Conservation (phyloP, 2,888 invertebrate species). For the Acleris literana region DNA sequence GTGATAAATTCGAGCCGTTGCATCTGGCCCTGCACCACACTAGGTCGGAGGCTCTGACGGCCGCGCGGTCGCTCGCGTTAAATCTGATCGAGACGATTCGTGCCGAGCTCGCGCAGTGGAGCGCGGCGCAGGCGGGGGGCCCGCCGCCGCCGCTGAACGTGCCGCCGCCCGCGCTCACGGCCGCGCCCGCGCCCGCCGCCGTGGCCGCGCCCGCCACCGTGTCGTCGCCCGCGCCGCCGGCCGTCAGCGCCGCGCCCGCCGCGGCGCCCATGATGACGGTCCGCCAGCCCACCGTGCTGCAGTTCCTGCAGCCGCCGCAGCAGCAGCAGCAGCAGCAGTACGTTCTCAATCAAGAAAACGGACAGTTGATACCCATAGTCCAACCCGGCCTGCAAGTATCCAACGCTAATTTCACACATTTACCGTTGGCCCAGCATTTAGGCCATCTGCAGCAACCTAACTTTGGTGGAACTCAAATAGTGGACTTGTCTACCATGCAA, state of each 20-base stretch:
- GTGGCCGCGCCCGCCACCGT: slow-evolving; percentile 63
- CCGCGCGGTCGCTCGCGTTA: slow-evolving; percentile 88
- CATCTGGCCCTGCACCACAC: slow-evolving; percentile 90
- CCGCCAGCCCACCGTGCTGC: slow-evolving; percentile 73
- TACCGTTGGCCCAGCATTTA: slow-evolving; percentile 68
- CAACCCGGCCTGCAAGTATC: slow-evolving; percentile 76
- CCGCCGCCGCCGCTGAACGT: slow-evolving; percentile 73
- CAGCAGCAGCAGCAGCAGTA: slow-evolving; percentile 59
- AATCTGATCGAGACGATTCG: slow-evolving; percentile 92
- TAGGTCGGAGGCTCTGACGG: slow-evolving; percentile 86
- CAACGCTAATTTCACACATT: slow-evolving; percentile 71
- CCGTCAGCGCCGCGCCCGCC: slow-evolving; percentile 71
- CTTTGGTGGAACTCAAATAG: slow-evolving; percentile 70
- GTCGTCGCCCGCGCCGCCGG: slow-evolving; percentile 66
- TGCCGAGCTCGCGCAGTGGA: slow-evolving; percentile 81
- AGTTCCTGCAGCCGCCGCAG: slow-evolving; percentile 69
- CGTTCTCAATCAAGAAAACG: slow-evolving; percentile 76
- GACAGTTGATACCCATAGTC: slow-evolving; percentile 78
- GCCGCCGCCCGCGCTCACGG: slow-evolving; percentile 69
- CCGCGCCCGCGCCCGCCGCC: slow-evolving; percentile 66
- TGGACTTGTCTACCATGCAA: slow-evolving; percentile 76
- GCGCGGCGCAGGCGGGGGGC: slow-evolving; percentile 71
- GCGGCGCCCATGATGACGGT: slow-evolving; percentile 75
- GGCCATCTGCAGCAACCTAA: slow-evolving; percentile 69
- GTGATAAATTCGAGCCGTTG: slow-evolving; percentile 87